phyloP scores from a whole-genome alignment of 1,140 invertebrate genomes.

The Octopus sinensis region DNA sequence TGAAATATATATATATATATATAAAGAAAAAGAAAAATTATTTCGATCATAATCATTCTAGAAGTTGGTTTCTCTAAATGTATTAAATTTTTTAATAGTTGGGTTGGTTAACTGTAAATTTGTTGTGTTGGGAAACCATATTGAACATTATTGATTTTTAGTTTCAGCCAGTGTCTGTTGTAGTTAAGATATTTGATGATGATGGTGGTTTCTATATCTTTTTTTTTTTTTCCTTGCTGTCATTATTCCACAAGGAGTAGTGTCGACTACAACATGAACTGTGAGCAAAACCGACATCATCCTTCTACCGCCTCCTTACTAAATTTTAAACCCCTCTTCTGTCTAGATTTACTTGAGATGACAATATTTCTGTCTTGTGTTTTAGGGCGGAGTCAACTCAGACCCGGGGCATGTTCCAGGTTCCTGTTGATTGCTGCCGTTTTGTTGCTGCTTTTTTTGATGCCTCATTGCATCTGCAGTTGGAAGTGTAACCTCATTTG shows the following conservation, averaged over 20 bases:
- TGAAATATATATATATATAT: no score
- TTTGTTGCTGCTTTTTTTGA: not conserved
- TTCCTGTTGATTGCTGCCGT: conserved; percentile 4
- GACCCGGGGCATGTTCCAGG: conserved; percentile 1
- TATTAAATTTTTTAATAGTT: not conserved
- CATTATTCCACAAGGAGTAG: not conserved
- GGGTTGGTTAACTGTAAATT: not conserved
- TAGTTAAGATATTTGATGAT: not conserved
- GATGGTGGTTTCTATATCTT: not conserved
- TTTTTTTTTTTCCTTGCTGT: not conserved
- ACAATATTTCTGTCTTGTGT: not conserved
- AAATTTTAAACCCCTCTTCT: not conserved
- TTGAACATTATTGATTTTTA: not conserved
- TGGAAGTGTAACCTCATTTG: no score
- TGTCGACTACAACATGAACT: not conserved
- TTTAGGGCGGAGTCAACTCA: conserved; percentile 9
- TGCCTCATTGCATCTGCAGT: no score
- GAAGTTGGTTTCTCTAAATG: not conserved
- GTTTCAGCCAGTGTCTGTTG: not conserved
- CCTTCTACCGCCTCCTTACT: not conserved
- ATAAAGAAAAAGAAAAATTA: no score
- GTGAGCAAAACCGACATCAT: not conserved
- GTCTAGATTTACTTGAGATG: not conserved
- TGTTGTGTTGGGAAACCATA: not conserved
- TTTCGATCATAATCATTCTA: not conserved